Conservation (phyloP, 2,113 vertebrate species). For the Pleuronectes platessa region DNA sequence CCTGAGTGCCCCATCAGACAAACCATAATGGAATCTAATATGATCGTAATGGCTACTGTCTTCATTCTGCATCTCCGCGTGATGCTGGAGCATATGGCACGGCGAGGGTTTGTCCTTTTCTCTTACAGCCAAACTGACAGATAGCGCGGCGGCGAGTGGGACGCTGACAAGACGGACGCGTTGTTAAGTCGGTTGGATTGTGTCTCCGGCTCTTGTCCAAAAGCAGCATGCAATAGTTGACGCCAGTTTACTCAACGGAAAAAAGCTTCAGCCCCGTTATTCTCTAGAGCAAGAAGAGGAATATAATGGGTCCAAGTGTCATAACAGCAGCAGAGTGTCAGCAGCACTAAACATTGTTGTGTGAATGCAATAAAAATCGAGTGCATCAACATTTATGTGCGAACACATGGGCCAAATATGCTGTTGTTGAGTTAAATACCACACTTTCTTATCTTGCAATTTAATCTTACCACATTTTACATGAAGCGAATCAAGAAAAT, state of each 20-base stretch:
- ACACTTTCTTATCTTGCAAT: too few relatives aligned
- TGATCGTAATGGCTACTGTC: conserved; percentile 74
- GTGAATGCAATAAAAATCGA: neutral
- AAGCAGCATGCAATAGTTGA: neutral
- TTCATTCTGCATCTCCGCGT: conserved; percentile 52
- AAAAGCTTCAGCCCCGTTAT: neutral
- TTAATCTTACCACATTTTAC: too few relatives aligned
- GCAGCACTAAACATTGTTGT: neutral
- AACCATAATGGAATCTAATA: conserved; percentile 73
- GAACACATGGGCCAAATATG: too few relatives aligned
- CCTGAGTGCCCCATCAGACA: conserved; percentile 72
- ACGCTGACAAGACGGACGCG: conserved; percentile 52
- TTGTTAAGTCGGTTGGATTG: conserved; percentile 15
- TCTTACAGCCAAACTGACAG: conserved; percentile 33
- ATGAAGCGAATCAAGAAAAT: too few relatives aligned
- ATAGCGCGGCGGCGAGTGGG: neutral
- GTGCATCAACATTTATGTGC: neutral
- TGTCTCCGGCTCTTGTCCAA: neutral
- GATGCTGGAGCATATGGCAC: conserved; percentile 56
- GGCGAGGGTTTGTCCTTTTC: conserved; percentile 22
- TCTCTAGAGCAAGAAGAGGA: neutral
- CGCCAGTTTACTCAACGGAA: neutral
- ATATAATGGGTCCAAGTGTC: neutral
- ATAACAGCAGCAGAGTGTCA: neutral
- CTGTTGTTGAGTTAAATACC: too few relatives aligned